These are phyloP conservation scores for Chromobotia macracanthus DNA, from an alignment of 2,797 vertebrate species.

Conservation along the genomic window DNA sequence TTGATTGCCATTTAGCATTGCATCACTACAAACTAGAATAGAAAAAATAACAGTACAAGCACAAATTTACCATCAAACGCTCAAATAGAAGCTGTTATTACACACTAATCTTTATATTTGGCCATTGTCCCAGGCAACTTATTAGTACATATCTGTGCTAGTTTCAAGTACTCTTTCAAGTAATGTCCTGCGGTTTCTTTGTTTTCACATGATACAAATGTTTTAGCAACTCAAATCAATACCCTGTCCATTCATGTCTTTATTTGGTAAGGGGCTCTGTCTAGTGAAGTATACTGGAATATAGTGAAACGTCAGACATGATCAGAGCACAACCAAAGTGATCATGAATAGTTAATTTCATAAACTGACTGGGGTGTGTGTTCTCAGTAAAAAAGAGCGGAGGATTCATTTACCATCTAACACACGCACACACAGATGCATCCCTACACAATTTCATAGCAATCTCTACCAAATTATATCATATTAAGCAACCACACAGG, in stretches of 20 bases:
- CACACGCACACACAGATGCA: not conserved
- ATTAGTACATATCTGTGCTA: not conserved
- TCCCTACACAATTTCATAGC: slow-evolving; percentile 19
- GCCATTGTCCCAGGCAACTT: not conserved
- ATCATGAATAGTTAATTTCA: slow-evolving; percentile 33
- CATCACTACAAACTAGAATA: not conserved
- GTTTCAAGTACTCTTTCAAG: no score
- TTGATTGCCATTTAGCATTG: not conserved
- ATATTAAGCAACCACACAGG: slow-evolving; percentile 26
- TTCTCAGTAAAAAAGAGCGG: slow-evolving; percentile 30
- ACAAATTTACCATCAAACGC: not conserved
- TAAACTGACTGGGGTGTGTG: slow-evolving; percentile 9
- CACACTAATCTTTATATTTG: not conserved
- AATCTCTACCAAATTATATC: slow-evolving; percentile 29
- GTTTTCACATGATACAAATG: no score
- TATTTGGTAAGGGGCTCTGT: not conserved
- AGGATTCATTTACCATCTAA: slow-evolving; percentile 19
- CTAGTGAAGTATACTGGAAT: not conserved
- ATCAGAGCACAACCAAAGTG: slow-evolving; percentile 29
- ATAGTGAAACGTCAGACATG: slow-evolving; percentile 1
- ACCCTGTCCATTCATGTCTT: not conserved
- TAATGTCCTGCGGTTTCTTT: no score
- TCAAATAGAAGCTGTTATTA: not conserved
- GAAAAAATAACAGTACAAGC: not conserved
- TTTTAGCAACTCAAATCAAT: not conserved